phyloP scores from a whole-genome alignment of 2,797 vertebrate genomes.

The Dryobates pubescens region DNA sequence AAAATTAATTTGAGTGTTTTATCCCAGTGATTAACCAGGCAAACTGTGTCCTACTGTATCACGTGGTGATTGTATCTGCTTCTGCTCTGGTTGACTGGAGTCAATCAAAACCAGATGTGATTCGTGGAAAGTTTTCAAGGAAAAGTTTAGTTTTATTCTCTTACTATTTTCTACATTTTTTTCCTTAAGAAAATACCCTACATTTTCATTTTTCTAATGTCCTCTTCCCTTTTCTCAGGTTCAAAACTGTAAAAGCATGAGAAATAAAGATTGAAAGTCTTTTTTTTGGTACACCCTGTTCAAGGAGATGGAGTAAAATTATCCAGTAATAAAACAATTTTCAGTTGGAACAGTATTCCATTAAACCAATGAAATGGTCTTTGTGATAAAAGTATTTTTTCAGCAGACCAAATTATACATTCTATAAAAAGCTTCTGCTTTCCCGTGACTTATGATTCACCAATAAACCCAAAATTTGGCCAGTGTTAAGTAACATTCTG shows the following conservation, averaged over 20 bases:
- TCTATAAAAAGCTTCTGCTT: not conserved
- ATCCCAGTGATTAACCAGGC: slow-evolving; percentile 14
- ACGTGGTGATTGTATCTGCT: not conserved
- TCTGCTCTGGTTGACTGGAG: not conserved
- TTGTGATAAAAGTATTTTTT: not conserved
- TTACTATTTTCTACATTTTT: not conserved
- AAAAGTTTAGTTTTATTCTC: not conserved
- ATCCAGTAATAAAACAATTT: not conserved
- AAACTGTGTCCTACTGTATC: not conserved
- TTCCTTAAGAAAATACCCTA: not conserved
- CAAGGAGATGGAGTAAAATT: not conserved
- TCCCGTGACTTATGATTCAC: not conserved
- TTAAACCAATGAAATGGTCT: fast-evolving
- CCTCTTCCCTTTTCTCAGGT: not conserved
- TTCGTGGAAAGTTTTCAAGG: not conserved
- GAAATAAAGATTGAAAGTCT: not conserved
- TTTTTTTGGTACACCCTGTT: not conserved
- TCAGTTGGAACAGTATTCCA: not conserved
- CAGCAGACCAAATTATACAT: not conserved
- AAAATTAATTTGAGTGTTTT: slow-evolving; percentile 57
- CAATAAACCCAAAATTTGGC: not conserved
- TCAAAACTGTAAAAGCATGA: not conserved
- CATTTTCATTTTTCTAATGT: not conserved
- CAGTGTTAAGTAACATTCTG: not conserved
- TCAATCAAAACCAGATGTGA: not conserved